Evolutionary conservation across 2,888 invertebrate genomes (phyloP).

Genomic region (Rhagium mordax): DNA sequence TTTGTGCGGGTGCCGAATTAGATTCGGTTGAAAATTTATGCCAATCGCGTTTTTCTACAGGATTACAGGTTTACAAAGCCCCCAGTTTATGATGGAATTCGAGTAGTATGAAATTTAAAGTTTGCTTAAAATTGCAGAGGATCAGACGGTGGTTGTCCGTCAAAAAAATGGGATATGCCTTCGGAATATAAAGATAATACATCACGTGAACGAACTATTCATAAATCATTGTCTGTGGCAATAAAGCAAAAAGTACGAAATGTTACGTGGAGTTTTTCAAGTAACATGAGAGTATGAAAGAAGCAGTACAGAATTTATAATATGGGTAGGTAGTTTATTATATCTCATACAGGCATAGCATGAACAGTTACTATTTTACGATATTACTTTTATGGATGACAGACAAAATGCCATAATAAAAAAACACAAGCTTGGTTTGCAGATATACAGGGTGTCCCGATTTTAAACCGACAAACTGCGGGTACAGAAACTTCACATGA

Average conservation of each 20-base stretch:
- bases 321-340: conserved; percentile 15
- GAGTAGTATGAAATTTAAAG: conserved; percentile 5
- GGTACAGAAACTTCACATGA: too few relatives aligned
- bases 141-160: conserved; percentile 13
- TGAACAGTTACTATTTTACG: background rate
- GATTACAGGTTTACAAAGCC: conserved; percentile 49
- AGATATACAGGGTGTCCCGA: too few relatives aligned
- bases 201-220: conserved; percentile 15
- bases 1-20: conserved; percentile 56
- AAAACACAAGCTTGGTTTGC: too few relatives aligned
- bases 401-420: too few relatives aligned
- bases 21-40: conserved; percentile 57
- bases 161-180: conserved; percentile 4
- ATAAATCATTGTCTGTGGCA: conserved; percentile 27
- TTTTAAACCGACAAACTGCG: too few relatives aligned
- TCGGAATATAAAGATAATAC: conserved; percentile 22
- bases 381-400: too few relatives aligned
- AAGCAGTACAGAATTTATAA: background rate
- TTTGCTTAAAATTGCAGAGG: background rate
- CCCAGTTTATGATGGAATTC: conserved; percentile 32
- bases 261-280: background rate
- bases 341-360: background rate
- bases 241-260: conserved; percentile 14
- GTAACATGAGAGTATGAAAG: background rate
- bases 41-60: conserved; percentile 47